Percentiles rank a stretch among this genome's conserved stretches.
Evolutionary conservation across 2,113 vertebrate species (phyloP).

Genomic region (Symphodus melops): DNA sequence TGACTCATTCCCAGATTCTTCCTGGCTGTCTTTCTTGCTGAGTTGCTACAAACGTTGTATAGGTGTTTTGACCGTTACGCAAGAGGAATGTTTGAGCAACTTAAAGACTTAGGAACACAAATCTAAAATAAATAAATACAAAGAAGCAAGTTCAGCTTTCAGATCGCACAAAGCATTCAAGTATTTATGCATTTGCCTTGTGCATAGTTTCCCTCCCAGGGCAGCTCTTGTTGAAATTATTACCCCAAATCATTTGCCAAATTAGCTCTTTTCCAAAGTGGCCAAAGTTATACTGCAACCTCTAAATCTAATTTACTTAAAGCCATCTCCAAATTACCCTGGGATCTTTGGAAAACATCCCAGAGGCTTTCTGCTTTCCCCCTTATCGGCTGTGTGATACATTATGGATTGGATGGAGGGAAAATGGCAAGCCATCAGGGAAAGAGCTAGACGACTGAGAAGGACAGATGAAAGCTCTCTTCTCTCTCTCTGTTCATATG

Average conservation of each 20-base stretch:
- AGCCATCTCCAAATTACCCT: constrained; percentile 49
- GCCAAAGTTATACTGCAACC: constrained; percentile 8
- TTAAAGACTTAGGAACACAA: background rate
- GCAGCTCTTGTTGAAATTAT: background rate
- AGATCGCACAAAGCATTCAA: background rate
- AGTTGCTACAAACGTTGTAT: background rate
- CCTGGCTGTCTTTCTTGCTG: background rate
- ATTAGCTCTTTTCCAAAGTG: constrained; percentile 37
- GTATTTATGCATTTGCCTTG: background rate
- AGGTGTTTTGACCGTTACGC: background rate
- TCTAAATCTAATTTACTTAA: constrained; percentile 11
- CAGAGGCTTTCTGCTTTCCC: constrained; percentile 19
- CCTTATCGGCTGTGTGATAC: constrained; percentile 30
- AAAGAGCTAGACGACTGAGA: background rate
- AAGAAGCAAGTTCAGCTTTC: background rate
- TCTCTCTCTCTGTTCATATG: background rate
- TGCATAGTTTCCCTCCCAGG: background rate
- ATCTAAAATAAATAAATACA: background rate
- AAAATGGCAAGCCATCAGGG: constrained; percentile 33
- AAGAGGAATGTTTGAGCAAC: background rate
- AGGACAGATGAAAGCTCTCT: constrained; percentile 1
- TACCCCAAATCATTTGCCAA: background rate
- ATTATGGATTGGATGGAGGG: constrained; percentile 59
- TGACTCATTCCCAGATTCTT: background rate
- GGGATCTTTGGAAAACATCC: constrained; percentile 55